Percentiles rank a stretch among this genome's conserved stretches.
Conservation (phyloP, 2,797 vertebrate species). For the Thamnophis elegans region DNA sequence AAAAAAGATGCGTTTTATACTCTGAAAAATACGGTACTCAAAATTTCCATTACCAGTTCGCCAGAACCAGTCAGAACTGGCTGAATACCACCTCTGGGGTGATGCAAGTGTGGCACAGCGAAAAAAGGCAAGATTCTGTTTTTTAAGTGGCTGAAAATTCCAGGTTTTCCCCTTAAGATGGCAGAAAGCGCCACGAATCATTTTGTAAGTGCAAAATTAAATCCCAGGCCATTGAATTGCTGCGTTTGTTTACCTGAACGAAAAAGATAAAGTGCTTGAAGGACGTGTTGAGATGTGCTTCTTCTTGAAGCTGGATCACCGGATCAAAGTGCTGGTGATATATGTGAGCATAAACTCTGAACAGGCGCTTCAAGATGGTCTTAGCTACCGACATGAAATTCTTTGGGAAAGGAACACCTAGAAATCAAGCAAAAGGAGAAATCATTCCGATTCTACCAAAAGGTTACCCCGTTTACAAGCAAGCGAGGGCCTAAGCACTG, state of each 20-base stretch:
- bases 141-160: background rate
- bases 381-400: conserved; percentile 99
- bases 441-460: background rate
- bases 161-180: background rate
- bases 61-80: no score
- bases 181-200: background rate
- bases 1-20: no score
- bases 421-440: background rate
- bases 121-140: background rate
- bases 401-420: conserved; percentile 95
- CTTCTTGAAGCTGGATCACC: conserved; percentile 96
- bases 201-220: background rate
- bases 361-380: conserved; percentile 96
- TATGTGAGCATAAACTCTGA: conserved; percentile 96
- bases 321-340: conserved; percentile 99
- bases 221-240: rapidly evolving
- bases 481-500: background rate
- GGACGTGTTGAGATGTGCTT: conserved; percentile 97
- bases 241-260: conserved; percentile 82
- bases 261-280: conserved; percentile 99
- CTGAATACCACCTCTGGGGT: no score
- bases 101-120: background rate
- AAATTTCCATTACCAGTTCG: no score
- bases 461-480: background rate
- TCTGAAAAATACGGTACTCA: no score